Percentiles rank a stretch among this genome's conserved stretches.
Conservation (phyloP, 2,113 vertebrate species). For the Ciconia maguari region DNA sequence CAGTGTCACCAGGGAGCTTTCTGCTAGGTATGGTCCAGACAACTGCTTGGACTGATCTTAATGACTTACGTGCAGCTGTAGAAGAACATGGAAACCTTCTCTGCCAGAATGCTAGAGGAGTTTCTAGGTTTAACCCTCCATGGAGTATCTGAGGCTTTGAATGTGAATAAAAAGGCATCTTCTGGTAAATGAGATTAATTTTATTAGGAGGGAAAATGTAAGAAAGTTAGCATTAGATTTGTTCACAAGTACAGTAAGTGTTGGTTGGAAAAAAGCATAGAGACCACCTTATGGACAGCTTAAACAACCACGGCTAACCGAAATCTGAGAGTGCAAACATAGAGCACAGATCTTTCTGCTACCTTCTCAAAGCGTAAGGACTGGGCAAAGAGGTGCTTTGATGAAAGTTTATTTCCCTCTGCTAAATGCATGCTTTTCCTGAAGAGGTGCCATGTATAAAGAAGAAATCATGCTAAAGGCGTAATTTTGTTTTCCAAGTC, state of each 20-base stretch:
- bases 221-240: not conserved
- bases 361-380: not conserved
- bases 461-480: constrained; percentile 1
- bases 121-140: constrained; percentile 42
- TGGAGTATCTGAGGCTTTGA: not conserved
- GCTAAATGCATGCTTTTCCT: constrained; percentile 16
- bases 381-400: not conserved
- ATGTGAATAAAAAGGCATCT: not conserved
- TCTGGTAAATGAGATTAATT: constrained; percentile 10
- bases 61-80: constrained; percentile 46
- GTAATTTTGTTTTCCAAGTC: constrained; percentile 27
- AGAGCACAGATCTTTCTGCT: not conserved
- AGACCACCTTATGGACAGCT: not conserved
- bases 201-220: constrained; percentile 1
- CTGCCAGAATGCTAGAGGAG: constrained; percentile 25
- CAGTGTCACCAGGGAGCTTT: constrained; percentile 31
- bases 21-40: constrained; percentile 34
- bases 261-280: not conserved
- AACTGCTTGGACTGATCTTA: not conserved
- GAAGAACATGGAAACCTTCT: constrained; percentile 38
- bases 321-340: not conserved
- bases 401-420: not conserved
- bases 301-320: not conserved
- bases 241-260: not conserved
- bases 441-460: constrained; percentile 29